Percentiles rank a stretch among this genome's conserved stretches.
Conservation (phyloP, 2,113 vertebrate species). For the Elachura formosa region DNA sequence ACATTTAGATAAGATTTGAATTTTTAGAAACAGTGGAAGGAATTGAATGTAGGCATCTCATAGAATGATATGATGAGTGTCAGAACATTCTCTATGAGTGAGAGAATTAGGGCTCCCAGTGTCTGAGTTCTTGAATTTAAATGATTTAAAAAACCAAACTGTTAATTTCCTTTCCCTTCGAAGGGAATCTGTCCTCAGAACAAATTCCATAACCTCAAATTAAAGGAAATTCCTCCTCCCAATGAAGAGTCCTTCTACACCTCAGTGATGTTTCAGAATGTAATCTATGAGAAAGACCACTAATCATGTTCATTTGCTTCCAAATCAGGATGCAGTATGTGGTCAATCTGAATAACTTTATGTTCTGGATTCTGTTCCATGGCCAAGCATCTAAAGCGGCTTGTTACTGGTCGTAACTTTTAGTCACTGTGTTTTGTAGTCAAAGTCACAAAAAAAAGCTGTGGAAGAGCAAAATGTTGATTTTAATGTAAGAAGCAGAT, state of each 20-base stretch:
- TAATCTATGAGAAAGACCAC: neutral
- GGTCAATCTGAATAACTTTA: neutral
- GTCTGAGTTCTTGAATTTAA: neutral
- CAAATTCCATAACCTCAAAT: neutral
- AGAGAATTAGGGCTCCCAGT: neutral
- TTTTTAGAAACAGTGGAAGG: neutral
- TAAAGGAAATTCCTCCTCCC: neutral
- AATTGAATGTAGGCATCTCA: neutral
- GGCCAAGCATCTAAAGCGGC: neutral
- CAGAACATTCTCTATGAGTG: neutral
- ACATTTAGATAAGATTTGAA: neutral
- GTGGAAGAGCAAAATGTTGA: neutral
- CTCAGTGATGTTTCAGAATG: neutral
- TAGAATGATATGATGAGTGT: neutral
- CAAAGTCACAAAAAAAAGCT: neutral
- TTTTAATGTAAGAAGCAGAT: neutral
- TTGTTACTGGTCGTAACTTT: neutral
- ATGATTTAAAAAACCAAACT: neutral
- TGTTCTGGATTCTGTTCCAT: neutral
- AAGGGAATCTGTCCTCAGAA: neutral
- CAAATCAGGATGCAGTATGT: neutral
- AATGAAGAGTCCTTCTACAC: neutral
- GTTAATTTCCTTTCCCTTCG: neutral
- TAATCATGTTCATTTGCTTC: neutral
- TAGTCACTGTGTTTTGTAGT: neutral